Evolutionary conservation across 1,140 invertebrate genomes (phyloP).

Genomic region (Catajapyx aquilonaris): DNA sequence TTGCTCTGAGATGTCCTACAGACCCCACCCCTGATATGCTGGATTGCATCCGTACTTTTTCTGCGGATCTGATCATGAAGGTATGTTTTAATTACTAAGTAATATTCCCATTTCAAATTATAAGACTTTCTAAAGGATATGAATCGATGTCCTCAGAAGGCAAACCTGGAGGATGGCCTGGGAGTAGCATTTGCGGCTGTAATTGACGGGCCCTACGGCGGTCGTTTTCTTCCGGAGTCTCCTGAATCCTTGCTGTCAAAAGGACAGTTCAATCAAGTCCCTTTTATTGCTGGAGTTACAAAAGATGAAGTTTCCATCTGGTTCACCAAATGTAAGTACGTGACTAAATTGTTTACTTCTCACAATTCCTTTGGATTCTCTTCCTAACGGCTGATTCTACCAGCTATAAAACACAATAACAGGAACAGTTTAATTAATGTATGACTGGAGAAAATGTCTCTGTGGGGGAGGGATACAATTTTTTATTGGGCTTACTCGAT

Average conservation of each 20-base stretch:
- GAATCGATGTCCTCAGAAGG: too few species aligned
- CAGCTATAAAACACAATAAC: too few species aligned
- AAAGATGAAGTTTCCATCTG: constrained; percentile 20
- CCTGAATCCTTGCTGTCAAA: constrained; percentile 15
- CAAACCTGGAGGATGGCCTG: constrained; percentile 16
- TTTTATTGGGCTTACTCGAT: too few species aligned
- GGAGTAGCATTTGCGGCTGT: constrained; percentile 17
- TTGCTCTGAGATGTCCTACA: constrained; percentile 14
- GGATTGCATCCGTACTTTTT: constrained; percentile 15
- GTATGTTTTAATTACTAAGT: too few species aligned
- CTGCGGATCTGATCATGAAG: constrained; percentile 13
- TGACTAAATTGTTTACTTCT: too few species aligned
- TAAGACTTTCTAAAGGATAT: too few species aligned
- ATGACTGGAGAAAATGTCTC: too few species aligned
- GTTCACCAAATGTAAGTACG: constrained; percentile 16
- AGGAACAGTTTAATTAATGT: too few species aligned
- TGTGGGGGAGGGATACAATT: too few species aligned
- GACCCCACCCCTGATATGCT: constrained; percentile 12
- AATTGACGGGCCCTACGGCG: constrained; percentile 16
- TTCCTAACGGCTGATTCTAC: too few species aligned
- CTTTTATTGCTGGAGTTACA: constrained; percentile 18
- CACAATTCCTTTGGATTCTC: too few species aligned
- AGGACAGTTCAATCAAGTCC: constrained; percentile 15
- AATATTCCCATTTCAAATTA: too few species aligned
- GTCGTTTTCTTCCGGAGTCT: constrained; percentile 15